Conservation (phyloP, 2,888 invertebrate genomes). For the Acleris laterana region DNA sequence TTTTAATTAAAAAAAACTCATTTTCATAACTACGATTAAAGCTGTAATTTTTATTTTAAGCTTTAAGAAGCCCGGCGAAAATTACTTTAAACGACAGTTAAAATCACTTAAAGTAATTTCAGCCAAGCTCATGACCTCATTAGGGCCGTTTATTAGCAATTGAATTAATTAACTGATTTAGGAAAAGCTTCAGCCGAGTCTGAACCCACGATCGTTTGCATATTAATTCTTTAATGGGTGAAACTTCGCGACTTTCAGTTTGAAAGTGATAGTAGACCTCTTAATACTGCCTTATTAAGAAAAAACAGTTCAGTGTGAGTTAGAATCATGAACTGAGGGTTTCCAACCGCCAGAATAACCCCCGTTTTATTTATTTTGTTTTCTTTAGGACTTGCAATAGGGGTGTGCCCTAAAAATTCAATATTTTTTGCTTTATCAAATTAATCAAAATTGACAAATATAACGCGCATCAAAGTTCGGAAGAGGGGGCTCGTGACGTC, state of each 20-base stretch:
- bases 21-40: not conserved
- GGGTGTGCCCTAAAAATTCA: no score
- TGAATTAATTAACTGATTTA: conserved; percentile 20
- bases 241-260: conserved; percentile 16
- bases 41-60: conserved; percentile 6
- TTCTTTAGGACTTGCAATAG: no score
- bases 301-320: no score
- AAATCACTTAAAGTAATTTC: conserved; percentile 24
- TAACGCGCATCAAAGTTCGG: no score
- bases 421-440: no score
- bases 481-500: no score
- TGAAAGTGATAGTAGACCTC: conserved; percentile 3
- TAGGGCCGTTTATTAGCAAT: conserved; percentile 18
- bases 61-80: conserved; percentile 5
- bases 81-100: conserved; percentile 23
- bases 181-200: conserved; percentile 1
- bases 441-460: no score
- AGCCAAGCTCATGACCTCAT: conserved; percentile 15
- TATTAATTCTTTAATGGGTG: conserved; percentile 23
- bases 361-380: no score
- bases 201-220: conserved; percentile 15
- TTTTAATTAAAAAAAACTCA: not conserved
- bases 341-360: no score
- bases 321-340: no score
- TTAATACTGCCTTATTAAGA: no score